Evolutionary conservation across 1,140 invertebrate genomes (phyloP).

Genomic region (Gonatopus flavifemur): DNA sequence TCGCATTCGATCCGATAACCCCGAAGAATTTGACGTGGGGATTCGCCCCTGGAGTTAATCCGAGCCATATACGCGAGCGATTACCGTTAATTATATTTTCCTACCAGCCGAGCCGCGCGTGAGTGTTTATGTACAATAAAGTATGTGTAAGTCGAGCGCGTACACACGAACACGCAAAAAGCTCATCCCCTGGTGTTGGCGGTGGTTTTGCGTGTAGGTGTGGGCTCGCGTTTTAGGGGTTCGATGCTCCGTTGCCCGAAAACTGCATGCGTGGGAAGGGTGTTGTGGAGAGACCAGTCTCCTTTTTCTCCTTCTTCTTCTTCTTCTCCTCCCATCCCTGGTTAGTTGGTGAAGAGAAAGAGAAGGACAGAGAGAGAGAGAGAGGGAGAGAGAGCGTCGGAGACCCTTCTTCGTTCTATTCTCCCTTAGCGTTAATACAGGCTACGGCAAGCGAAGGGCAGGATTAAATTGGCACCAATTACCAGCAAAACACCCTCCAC

Average conservation of each 20-base stretch:
- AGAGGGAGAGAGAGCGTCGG: constrained; percentile 4
- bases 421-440: constrained; percentile 51
- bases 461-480: constrained; percentile 71
- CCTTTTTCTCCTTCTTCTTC: too few species aligned
- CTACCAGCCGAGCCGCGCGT: constrained; percentile 20
- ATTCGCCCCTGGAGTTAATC: constrained; percentile 49
- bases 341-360: too few species aligned
- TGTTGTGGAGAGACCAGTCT: constrained; percentile 19
- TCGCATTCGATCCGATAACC: constrained; percentile 36
- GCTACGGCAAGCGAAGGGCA: constrained; percentile 52
- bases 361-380: too few species aligned
- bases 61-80: constrained; percentile 56
- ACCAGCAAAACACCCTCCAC: constrained; percentile 67
- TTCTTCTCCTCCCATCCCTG: too few species aligned
- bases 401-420: constrained; percentile 26
- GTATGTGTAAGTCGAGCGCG: too few species aligned
- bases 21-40: constrained; percentile 44
- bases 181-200: constrained; percentile 16
- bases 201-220: constrained; percentile 18
- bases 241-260: constrained; percentile 21
- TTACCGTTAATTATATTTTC: constrained; percentile 61
- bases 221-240: constrained; percentile 35
- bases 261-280: constrained; percentile 50
- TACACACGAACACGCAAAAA: constrained; percentile 8
- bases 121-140: constrained; percentile 22